Base-by-base conservation (phyloP, 2,797 vertebrate species). In the Acrocephalus scirpaceus region DNA sequence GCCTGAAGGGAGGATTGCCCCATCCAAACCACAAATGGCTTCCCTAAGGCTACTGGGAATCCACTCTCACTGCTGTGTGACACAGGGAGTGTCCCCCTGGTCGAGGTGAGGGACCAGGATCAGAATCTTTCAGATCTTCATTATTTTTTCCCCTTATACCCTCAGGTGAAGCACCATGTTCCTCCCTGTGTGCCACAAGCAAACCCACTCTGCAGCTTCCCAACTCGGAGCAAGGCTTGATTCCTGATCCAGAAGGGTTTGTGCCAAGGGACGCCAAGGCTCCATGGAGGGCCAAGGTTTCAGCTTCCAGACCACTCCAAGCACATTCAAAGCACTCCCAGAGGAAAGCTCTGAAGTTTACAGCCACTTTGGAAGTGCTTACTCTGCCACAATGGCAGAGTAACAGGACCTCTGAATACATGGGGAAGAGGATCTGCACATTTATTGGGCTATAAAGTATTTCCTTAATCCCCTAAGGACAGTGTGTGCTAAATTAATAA, bases 121-220 rank as follows among this genome's bases (percentile, higher is more conserved):
- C 58, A 20, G 29, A 7, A 66, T 16, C 53, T 50, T 34, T 32
- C 26, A 58, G 9, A 34, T 42, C 29, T 30, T n/a, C 2, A 1
- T 11, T 5, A 11, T 9, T 57, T 42, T 56, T 21, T 8, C 2
- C 7, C 7, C 7, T 4, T 12, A 2, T 10, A 54, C 58, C 56
- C 45, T 32, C 2, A 5, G 45, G 58, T 23, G 34, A 73, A 44
- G 61, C 44, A 58, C 26, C 44, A 30, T 0, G 26, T 72, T 86
- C 22, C 48, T 88, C 67, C 1, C 0, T 0, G 1, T 2, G 26
- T 3, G 13, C n/a, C 47, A 29, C 0, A 1, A 36, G 23, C 21
- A 45, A 62, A 83, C 21, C 6, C 64, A 27, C 50, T 9, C 42
- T 3, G n/a, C 30, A 11, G 16, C 38, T 50, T 10, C 75, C 60